These are phyloP conservation scores for Eira barbara DNA, from an alignment of 2,113 vertebrate genomes.

Conservation along the genomic window DNA sequence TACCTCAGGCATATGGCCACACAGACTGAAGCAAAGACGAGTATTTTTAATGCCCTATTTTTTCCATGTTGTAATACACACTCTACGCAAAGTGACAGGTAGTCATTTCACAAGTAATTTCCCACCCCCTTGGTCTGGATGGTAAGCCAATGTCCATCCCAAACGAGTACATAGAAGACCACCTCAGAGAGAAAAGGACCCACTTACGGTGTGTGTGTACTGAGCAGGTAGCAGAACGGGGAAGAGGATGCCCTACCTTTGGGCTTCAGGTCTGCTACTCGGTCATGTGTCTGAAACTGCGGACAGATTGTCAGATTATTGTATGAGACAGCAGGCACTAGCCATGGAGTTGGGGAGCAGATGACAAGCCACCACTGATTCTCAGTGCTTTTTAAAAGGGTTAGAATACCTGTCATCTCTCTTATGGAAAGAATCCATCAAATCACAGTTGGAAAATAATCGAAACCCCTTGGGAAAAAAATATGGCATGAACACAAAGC, in stretches of 20 bases:
- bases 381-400: background rate
- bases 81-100: background rate
- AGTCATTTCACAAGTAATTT: background rate
- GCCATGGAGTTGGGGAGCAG: background rate
- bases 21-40: background rate
- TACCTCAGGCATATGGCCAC: background rate
- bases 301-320: background rate
- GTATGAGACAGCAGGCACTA: background rate
- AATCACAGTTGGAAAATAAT: background rate
- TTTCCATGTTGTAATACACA: background rate
- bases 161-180: background rate
- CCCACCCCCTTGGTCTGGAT: background rate
- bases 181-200: background rate
- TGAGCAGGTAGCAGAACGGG: background rate
- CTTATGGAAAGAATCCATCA: background rate
- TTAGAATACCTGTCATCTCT: background rate
- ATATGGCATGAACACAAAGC: background rate
- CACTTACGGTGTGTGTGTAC: background rate
- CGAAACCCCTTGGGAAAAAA: background rate
- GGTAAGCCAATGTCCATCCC: background rate
- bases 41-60: background rate
- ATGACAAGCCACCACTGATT: background rate
- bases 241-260: background rate
- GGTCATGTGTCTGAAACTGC: background rate
- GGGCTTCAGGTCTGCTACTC: background rate